These are phyloP conservation scores for Leptoteleia sp. DNA, from an alignment of 1,140 invertebrate genomes.

Conservation along the genomic window DNA sequence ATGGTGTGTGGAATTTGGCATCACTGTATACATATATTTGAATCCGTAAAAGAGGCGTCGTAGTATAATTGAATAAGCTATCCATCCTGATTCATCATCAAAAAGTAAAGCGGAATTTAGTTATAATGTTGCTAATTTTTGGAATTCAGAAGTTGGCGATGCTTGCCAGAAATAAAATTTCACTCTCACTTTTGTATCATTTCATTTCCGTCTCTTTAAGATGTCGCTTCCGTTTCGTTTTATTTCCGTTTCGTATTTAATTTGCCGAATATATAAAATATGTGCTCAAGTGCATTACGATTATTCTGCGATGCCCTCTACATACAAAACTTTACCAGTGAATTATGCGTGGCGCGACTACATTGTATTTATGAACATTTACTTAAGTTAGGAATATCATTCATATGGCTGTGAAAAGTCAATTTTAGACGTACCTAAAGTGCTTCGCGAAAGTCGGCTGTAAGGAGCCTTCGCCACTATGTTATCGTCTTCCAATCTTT, in stretches of 20 bases:
- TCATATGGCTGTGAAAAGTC: conserved; percentile 82
- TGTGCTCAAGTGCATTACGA: conserved; percentile 3
- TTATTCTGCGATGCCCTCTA: conserved; percentile 25
- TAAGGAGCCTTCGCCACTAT: conserved; percentile 42
- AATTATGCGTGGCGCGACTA: conserved; percentile 49
- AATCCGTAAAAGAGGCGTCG: too few species aligned
- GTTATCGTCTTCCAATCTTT: conserved; percentile 50
- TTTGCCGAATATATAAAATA: conserved; percentile 7
- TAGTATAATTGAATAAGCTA: too few species aligned
- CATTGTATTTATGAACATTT: conserved; percentile 74
- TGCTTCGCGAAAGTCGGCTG: conserved; percentile 76
- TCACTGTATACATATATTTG: conserved; percentile 41
- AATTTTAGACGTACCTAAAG: conserved; percentile 81
- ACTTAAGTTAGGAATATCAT: conserved; percentile 81
- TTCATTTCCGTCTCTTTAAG: too few species aligned
- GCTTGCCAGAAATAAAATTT: too few species aligned
- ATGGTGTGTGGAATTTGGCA: too few species aligned
- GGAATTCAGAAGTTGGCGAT: too few species aligned
- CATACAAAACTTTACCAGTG: conserved; percentile 45
- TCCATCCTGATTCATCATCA: too few species aligned
- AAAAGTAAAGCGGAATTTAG: too few species aligned
- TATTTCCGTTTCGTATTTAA: too few species aligned
- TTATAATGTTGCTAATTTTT: too few species aligned
- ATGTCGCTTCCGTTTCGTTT: too few species aligned
- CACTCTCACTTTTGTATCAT: too few species aligned